Conservation (phyloP, 1,140 invertebrate species). For the Zaprionus lachaisei region DNA sequence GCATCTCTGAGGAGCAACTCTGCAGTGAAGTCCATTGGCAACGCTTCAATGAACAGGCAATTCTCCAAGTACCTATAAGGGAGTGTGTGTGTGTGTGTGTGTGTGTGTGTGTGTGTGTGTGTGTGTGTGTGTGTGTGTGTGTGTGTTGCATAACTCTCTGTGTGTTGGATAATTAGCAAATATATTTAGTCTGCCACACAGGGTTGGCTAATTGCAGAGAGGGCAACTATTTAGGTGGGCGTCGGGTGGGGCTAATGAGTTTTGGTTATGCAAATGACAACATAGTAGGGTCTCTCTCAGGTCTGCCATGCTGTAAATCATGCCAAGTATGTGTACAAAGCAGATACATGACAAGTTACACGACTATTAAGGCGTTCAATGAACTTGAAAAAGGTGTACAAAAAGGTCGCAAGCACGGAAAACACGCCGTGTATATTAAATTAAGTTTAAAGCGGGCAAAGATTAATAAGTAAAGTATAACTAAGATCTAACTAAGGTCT, state of each 20-base stretch:
- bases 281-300: not conserved
- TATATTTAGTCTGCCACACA: not conserved
- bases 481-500: not conserved
- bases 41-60: slow-evolving; percentile 4
- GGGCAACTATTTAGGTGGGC: slow-evolving; percentile 17
- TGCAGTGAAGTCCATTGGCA: not conserved
- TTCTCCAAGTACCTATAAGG: slow-evolving; percentile 5
- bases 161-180: slow-evolving; percentile 38
- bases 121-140: not conserved
- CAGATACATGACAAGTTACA: not conserved
- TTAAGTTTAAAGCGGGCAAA: no score
- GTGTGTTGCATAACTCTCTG: slow-evolving; percentile 23
- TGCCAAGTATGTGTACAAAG: no score
- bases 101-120: not conserved
- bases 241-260: slow-evolving; percentile 3
- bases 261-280: slow-evolving; percentile 27
- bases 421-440: no score
- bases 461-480: no score
- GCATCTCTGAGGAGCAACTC: not conserved
- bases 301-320: not conserved
- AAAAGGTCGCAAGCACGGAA: not conserved
- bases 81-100: not conserved
- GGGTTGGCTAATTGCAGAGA: slow-evolving; percentile 12
- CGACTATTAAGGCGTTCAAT: slow-evolving; percentile 41
- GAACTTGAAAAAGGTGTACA: slow-evolving; percentile 46